phyloP scores from a whole-genome alignment of 2,888 invertebrate species.

The Thereva nobilitata region DNA sequence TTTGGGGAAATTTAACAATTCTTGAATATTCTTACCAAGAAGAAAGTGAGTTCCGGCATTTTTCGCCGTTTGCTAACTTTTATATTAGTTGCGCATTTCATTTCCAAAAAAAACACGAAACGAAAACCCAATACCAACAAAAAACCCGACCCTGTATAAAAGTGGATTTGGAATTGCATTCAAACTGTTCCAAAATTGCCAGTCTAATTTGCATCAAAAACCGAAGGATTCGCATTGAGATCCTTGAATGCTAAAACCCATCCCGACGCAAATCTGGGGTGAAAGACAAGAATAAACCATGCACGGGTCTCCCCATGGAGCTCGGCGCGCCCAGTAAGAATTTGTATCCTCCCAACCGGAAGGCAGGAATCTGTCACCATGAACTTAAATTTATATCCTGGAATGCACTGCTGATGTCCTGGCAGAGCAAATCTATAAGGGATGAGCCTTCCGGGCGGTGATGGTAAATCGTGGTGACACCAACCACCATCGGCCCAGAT shows the following conservation, averaged over 20 bases:
- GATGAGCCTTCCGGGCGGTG: too few species aligned
- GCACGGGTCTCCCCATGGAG: background rate
- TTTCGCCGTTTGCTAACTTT: too few species aligned
- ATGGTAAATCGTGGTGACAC: constrained; percentile 14
- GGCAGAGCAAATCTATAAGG: background rate
- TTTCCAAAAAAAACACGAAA: too few species aligned
- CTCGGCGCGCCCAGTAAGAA: constrained; percentile 3
- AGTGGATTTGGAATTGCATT: background rate
- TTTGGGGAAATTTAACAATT: too few species aligned
- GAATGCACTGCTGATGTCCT: constrained; percentile 8
- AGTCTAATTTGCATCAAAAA: background rate
- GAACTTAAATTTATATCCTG: constrained; percentile 16
- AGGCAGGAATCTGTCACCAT: constrained; percentile 18
- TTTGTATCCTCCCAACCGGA: constrained; percentile 13
- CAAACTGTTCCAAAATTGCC: constrained; percentile 8
- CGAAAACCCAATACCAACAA: too few species aligned
- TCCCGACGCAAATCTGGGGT: constrained; percentile 4
- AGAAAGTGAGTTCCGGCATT: too few species aligned
- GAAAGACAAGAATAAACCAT: constrained; percentile 4
- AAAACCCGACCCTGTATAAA: too few species aligned
- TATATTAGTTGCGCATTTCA: too few species aligned
- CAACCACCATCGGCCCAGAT: background rate
- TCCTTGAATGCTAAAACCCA: background rate
- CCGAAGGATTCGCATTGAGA: constrained; percentile 2
- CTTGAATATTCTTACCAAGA: too few species aligned